Evolutionary conservation across 2,888 invertebrate species (phyloP).

Genomic region (Agrilus cyanescens): DNA sequence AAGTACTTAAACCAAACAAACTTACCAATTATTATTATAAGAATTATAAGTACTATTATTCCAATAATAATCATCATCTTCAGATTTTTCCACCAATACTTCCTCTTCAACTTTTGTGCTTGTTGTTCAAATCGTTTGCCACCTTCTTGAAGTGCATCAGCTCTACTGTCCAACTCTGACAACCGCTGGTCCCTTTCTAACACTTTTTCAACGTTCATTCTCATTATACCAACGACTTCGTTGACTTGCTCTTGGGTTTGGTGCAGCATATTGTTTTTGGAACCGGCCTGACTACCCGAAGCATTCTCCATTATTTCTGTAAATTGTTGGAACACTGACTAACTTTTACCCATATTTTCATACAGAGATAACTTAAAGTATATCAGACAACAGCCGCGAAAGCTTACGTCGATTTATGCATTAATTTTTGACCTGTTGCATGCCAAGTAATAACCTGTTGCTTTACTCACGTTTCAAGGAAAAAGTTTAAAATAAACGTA

Average conservation of each 20-base stretch:
- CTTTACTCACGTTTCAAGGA: no score
- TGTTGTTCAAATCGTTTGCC: constrained; percentile 96
- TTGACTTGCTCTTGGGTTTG: constrained; percentile 36
- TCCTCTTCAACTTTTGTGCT: constrained; percentile 91
- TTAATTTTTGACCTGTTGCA: no score
- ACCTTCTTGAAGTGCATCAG: constrained; percentile 88
- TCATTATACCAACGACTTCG: constrained; percentile 88
- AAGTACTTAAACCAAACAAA: constrained; percentile 17
- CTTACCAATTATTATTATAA: constrained; percentile 85
- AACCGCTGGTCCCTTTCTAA: constrained; percentile 90
- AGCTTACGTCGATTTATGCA: no score
- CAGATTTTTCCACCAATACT: constrained; percentile 96
- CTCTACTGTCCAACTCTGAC: constrained; percentile 88
- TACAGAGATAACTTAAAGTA: no score
- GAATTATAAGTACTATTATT: constrained; percentile 67
- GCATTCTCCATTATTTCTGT: constrained; percentile 14
- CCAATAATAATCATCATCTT: constrained; percentile 94
- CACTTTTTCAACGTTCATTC: constrained; percentile 91
- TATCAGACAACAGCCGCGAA: no score
- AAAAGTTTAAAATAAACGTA: no score
- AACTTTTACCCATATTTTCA: no score
- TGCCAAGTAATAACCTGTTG: no score
- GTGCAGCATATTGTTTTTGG: constrained; percentile 23
- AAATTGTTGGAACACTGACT: no score
- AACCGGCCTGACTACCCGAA: constrained; percentile 12